These are phyloP conservation scores for Bombus polaris DNA, from an alignment of 1,140 invertebrate genomes.

Conservation along the genomic window DNA sequence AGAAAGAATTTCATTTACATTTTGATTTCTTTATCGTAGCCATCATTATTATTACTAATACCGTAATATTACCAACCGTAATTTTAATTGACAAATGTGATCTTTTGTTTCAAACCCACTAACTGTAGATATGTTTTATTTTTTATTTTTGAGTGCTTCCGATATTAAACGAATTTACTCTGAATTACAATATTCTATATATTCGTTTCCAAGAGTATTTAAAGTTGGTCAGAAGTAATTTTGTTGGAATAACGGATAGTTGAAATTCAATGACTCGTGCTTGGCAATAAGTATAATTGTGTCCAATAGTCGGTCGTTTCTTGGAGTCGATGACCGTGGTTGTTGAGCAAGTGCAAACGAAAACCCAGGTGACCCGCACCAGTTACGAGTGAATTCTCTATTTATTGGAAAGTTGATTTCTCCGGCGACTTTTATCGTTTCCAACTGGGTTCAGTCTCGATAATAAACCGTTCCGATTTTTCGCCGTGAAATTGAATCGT, in stretches of 20 bases:
- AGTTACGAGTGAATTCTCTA: constrained; percentile 36
- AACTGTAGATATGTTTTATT: no score
- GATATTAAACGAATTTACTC: not conserved
- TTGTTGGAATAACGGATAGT: not conserved
- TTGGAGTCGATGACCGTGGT: not conserved
- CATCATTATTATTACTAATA: no score
- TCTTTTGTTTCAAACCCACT: no score
- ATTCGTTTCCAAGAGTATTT: no score
- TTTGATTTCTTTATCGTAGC: no score
- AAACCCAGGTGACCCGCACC: constrained; percentile 25
- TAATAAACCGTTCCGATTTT: constrained; percentile 35
- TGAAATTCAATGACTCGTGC: not conserved
- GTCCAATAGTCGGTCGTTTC: not conserved
- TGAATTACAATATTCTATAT: no score
- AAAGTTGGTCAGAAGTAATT: not conserved
- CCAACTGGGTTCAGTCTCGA: not conserved
- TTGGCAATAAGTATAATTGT: constrained; percentile 10
- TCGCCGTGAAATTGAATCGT: constrained; percentile 35
- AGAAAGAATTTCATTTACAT: not conserved
- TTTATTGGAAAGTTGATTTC: constrained; percentile 47
- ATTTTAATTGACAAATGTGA: not conserved
- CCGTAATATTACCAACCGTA: rapidly evolving
- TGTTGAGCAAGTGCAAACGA: constrained; percentile 2
- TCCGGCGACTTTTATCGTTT: constrained; percentile 40
- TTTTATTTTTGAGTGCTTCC: not conserved